Conservation (phyloP, 1,140 invertebrate species). For the Drosophila sechellia region DNA sequence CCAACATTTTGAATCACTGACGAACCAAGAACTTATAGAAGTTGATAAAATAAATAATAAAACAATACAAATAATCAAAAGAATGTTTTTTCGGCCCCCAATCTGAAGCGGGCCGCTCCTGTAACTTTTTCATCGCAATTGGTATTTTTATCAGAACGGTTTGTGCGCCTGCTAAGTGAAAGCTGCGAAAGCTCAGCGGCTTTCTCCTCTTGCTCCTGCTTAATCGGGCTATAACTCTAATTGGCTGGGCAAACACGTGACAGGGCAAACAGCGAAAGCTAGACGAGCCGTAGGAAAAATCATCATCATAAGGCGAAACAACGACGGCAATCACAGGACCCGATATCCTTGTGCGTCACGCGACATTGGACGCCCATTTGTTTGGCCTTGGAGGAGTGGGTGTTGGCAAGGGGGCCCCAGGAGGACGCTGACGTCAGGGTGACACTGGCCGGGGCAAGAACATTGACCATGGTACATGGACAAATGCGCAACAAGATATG, state of each 20-base stretch:
- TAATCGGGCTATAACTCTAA: slow-evolving; percentile 49
- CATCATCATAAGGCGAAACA: slow-evolving; percentile 39
- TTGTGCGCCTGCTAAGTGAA: slow-evolving; percentile 35
- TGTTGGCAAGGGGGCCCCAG: background rate
- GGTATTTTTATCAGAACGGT: slow-evolving; percentile 7
- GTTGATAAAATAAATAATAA: slow-evolving; percentile 44
- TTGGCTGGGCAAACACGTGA: slow-evolving; percentile 68
- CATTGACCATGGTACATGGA: slow-evolving; percentile 68
- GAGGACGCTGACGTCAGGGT: slow-evolving; percentile 62
- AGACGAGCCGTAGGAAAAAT: slow-evolving; percentile 22
- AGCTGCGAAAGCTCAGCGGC: slow-evolving; percentile 47
- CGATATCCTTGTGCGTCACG: slow-evolving; percentile 76
- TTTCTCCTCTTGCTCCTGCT: slow-evolving; percentile 3
- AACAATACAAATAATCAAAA: slow-evolving; percentile 9
- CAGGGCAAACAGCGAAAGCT: slow-evolving; percentile 22
- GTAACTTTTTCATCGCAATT: background rate
- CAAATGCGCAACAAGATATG: slow-evolving; percentile 78
- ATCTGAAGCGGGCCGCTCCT: background rate
- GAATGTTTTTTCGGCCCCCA: no score
- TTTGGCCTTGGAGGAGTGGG: slow-evolving; percentile 67
- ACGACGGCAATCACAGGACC: slow-evolving; percentile 45
- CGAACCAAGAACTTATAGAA: slow-evolving; percentile 38
- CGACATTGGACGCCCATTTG: slow-evolving; percentile 64
- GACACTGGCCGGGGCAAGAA: slow-evolving; percentile 28
- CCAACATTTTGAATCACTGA: slow-evolving; percentile 26